Conservation (phyloP, 1,140 invertebrate species). For the Heliconius congener region DNA sequence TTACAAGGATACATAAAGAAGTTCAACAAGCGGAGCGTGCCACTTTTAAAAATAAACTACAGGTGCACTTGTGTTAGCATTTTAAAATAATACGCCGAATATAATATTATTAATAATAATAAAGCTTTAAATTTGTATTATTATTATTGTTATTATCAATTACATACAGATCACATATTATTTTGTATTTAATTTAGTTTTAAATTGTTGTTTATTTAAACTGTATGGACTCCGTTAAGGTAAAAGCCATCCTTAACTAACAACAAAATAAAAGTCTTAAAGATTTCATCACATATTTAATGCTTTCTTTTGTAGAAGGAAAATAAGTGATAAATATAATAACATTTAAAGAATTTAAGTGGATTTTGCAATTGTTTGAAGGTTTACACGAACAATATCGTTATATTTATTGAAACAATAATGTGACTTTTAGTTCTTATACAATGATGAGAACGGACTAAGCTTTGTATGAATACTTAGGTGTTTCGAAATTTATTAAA, state of each 20-base stretch:
- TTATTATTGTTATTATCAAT: no score
- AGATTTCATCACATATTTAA: neutral
- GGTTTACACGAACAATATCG: conserved; percentile 13
- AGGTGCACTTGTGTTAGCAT: conserved; percentile 35
- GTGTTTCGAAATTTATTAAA: conserved; percentile 6
- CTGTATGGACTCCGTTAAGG: no score
- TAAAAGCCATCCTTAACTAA: neutral
- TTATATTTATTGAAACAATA: conserved; percentile 46
- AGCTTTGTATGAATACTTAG: neutral
- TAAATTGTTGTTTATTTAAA: no score
- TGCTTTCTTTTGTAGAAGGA: neutral
- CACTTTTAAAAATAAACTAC: conserved; percentile 59
- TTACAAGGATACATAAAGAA: conserved; percentile 51
- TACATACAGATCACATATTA: no score
- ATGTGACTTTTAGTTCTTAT: conserved; percentile 36
- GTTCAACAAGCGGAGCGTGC: conserved; percentile 61
- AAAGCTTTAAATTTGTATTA: no score
- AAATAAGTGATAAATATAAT: neutral
- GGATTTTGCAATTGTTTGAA: conserved; percentile 3
- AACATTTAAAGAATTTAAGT: neutral
- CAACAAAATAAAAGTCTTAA: neutral
- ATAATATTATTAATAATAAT: no score
- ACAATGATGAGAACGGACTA: conserved; percentile 44
- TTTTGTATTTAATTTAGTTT: no score
- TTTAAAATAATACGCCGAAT: neutral